Evolutionary conservation across 1,140 invertebrate genomes (phyloP).

Genomic region (Dendroctonus ponderosae): DNA sequence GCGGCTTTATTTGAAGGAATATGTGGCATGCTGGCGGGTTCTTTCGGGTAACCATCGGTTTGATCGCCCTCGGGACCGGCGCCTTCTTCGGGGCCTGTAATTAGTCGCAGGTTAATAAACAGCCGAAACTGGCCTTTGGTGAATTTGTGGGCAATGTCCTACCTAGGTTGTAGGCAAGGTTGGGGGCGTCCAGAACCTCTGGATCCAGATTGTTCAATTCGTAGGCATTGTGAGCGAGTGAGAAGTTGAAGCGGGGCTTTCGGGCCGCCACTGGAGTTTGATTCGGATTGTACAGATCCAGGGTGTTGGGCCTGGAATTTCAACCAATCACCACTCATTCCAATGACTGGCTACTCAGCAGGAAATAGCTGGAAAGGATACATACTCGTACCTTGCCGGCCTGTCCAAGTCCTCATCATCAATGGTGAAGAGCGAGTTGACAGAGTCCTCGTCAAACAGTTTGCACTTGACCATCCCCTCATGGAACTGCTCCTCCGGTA

Average conservation of each 20-base stretch:
- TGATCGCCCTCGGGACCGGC: constrained; percentile 45
- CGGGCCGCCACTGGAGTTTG: constrained; percentile 48
- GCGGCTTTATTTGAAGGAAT: constrained; percentile 46
- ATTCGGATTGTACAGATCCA: constrained; percentile 54
- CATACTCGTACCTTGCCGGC: constrained; percentile 38
- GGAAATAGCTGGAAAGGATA: constrained; percentile 7
- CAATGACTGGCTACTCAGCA: not conserved
- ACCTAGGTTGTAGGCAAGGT: constrained; percentile 50
- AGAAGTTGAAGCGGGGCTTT: constrained; percentile 57
- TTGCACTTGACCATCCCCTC: constrained; percentile 47
- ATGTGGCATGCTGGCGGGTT: constrained; percentile 60
- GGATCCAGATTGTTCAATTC: constrained; percentile 63
- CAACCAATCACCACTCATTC: not conserved
- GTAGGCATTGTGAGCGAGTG: constrained; percentile 61
- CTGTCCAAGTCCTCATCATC: constrained; percentile 46
- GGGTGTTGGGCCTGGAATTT: constrained; percentile 52
- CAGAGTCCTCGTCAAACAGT: constrained; percentile 45
- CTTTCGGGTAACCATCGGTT: constrained; percentile 51
- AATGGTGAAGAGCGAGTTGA: constrained; percentile 46
- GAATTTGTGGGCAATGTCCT: not conserved
- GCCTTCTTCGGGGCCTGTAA: constrained; percentile 39
- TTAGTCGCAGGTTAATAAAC: not conserved
- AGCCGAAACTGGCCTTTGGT: too few relatives aligned
- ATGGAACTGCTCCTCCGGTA: constrained; percentile 46
- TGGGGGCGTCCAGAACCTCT: constrained; percentile 60